These are phyloP conservation scores for Botia kubotai DNA, from an alignment of 2,797 vertebrate genomes.

Conservation along the genomic window DNA sequence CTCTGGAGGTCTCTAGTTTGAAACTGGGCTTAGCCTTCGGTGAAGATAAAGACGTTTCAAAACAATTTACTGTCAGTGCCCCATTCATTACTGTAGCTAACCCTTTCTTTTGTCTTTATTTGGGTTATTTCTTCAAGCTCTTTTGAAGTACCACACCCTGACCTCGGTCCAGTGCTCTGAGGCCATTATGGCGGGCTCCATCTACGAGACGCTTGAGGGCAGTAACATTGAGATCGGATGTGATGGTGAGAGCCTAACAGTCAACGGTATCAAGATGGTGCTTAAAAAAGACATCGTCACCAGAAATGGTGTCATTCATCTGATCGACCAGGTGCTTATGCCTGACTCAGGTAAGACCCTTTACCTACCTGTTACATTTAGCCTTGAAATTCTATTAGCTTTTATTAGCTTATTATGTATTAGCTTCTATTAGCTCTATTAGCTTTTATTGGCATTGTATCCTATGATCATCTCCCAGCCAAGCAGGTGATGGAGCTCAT, in stretches of 20 bases:
- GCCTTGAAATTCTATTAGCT: too few relatives aligned
- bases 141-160: conserved; percentile 91
- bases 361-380: too few relatives aligned
- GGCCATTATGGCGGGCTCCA: conserved; percentile 87
- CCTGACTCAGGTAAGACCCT: conserved; percentile 87
- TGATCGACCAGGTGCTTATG: conserved; percentile 89
- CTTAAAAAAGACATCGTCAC: conserved; percentile 93
- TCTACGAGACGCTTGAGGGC: conserved; percentile 90
- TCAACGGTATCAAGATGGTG: conserved; percentile 96
- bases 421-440: too few relatives aligned
- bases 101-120: conserved; percentile 8
- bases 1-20: not conserved
- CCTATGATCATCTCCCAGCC: conserved; percentile 74
- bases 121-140: conserved; percentile 72
- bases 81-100: conserved; percentile 3
- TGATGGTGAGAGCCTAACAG: conserved; percentile 89
- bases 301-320: conserved; percentile 93
- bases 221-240: conserved; percentile 90
- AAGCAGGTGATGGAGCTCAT: conserved; percentile 89
- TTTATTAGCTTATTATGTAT: too few relatives aligned
- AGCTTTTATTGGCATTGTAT: not conserved
- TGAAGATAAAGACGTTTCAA: not conserved
- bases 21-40: not conserved
- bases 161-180: conserved; percentile 93
- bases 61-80: not conserved